Base-by-base conservation (phyloP, 2,113 vertebrate species). In the Acanthochromis polyacanthus region DNA sequence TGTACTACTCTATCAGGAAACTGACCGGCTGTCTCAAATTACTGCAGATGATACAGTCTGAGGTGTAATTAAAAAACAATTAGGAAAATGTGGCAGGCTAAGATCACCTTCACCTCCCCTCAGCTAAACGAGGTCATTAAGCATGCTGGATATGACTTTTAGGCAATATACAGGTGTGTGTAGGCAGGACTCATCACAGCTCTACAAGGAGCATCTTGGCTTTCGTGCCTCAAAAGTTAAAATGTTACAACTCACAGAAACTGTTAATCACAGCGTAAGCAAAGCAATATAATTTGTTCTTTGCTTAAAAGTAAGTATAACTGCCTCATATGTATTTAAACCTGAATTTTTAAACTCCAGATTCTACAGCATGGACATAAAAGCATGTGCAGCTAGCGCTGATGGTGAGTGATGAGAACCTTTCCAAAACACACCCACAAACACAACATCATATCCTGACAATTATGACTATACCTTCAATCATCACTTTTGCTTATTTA, bases 61-160 rank as follows among this genome's bases (percentile, higher is more conserved):
- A 91, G 91, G 90, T 93, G 90, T 96, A 96, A 96, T 96, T 96
- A 97, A 96, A 95, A 92, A 95, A 95, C 86, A 90, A 96, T 96
- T 96, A 95, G 84, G 83, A 63, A 95, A 95, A 94, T 93, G 93
- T 94, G 93, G 92, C 92, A 93, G 93, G 85, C 93, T 92, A 92
- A 93, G 90, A 93, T 84, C 84, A 94, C 92, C 91, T 90, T 88
- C 84, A 91, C 89, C 90, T 93, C 93, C 91, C 88, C 83, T 90
- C 86, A 90, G 93, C 93, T 93, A 92, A 94, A 93, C 75, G 80
- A 92, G 89, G 90, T 93, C 93, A 95, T 96, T 95, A 95, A 93
- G 82, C 90, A 94, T 92, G 94, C 93, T 94, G 92, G 91, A 93
- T 94, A 91, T 84, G 81, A 93, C 89, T 81, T 91, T 91, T 92